These are phyloP conservation scores for Labeo rohita DNA, from an alignment of 2,113 vertebrate species.

Conservation along the genomic window DNA sequence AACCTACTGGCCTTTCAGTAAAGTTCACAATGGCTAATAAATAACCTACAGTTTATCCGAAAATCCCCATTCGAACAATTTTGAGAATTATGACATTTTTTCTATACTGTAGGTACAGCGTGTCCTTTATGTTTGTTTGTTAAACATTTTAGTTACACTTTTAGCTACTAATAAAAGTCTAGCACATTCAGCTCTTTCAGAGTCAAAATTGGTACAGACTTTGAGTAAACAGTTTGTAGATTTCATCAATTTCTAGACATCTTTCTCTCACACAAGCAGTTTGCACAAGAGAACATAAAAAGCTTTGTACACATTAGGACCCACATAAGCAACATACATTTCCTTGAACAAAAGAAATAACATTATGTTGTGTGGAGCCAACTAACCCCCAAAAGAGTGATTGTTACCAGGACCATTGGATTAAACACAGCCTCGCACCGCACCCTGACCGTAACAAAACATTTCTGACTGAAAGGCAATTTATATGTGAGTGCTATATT, in stretches of 20 bases:
- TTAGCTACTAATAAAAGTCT: background rate
- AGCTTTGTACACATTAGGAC: background rate
- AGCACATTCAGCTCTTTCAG: background rate
- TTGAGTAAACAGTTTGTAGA: background rate
- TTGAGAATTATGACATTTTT: background rate
- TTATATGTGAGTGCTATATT: constrained; percentile 68
- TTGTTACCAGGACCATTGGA: constrained; percentile 77
- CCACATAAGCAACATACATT: constrained; percentile 60
- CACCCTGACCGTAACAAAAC: constrained; percentile 74
- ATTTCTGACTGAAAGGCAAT: constrained; percentile 67
- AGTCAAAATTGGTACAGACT: background rate
- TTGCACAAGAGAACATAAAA: constrained; percentile 11
- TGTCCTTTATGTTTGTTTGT: background rate
- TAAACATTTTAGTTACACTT: background rate
- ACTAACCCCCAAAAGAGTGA: constrained; percentile 69
- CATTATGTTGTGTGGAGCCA: constrained; percentile 67
- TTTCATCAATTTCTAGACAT: background rate
- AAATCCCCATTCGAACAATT: constrained; percentile 20
- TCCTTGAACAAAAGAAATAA: constrained; percentile 71
- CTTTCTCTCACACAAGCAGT: background rate
- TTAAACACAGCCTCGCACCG: constrained; percentile 74
- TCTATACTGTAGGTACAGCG: background rate
- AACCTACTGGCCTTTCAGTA: constrained; percentile 58
- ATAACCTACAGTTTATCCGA: constrained; percentile 48
- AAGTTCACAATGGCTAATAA: constrained; percentile 62